Evolutionary conservation across 2,113 vertebrate genomes (phyloP).

Genomic region (Recurvirostra avosetta): DNA sequence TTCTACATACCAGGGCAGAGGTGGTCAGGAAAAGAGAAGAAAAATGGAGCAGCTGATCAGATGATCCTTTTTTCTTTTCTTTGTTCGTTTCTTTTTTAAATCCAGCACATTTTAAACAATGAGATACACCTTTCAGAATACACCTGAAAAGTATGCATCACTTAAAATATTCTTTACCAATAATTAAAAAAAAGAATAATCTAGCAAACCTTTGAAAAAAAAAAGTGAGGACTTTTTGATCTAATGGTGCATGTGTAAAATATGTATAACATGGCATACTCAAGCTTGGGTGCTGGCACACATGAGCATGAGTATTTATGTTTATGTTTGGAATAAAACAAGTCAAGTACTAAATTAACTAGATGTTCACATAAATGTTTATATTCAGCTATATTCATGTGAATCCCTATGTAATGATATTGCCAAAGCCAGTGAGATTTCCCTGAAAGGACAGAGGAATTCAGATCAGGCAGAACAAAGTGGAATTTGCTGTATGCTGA

Average conservation of each 20-base stretch:
- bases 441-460: background rate
- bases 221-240: background rate
- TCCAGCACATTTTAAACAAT: background rate
- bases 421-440: background rate
- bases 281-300: background rate
- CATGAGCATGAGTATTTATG: background rate
- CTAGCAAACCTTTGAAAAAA: background rate
- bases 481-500: background rate
- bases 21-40: constrained; percentile 26
- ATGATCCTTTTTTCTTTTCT: background rate
- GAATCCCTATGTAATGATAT: background rate
- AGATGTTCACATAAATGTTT: background rate
- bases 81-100: background rate
- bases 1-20: constrained; percentile 10
- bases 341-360: background rate
- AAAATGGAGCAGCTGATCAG: background rate
- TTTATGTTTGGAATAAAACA: background rate
- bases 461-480: background rate
- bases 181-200: background rate
- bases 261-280: background rate
- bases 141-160: background rate
- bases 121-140: background rate
- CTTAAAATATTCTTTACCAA: background rate
- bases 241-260: background rate
- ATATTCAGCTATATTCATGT: background rate